These are phyloP conservation scores for Rafetus swinhoei DNA, from an alignment of 2,113 vertebrate species.

Conservation along the genomic window DNA sequence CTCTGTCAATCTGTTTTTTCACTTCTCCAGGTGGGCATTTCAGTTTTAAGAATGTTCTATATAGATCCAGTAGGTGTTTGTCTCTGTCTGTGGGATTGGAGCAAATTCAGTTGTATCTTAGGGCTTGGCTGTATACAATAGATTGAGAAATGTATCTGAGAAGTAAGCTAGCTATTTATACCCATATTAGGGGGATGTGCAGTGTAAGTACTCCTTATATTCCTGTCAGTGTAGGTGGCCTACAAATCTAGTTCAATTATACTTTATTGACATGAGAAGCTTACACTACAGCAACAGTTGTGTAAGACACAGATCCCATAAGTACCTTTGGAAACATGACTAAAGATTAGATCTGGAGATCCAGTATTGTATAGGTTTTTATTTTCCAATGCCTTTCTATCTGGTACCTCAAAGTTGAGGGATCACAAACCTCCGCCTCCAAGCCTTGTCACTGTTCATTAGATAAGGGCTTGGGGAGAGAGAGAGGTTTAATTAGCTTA, in stretches of 20 bases:
- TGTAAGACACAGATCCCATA: background rate
- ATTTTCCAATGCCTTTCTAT: background rate
- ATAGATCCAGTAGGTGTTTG: no score
- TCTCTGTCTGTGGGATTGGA: no score
- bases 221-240: no score
- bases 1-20: no score
- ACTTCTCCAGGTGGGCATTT: no score
- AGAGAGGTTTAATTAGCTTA: conserved; percentile 35
- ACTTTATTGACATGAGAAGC: background rate
- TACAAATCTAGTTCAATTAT: background rate
- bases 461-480: conserved; percentile 13
- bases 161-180: no score
- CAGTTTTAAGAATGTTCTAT: no score
- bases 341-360: background rate
- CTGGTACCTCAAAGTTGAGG: background rate
- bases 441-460: conserved; percentile 23
- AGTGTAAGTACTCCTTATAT: no score
- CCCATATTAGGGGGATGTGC: no score
- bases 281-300: background rate
- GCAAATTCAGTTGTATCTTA: no score
- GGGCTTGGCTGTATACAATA: no score
- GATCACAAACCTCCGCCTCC: background rate
- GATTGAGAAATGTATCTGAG: no score
- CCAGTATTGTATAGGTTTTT: background rate
- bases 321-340: background rate